Evolutionary conservation across 2,888 invertebrate genomes (phyloP).

Genomic region (Microctonus brassicae): DNA sequence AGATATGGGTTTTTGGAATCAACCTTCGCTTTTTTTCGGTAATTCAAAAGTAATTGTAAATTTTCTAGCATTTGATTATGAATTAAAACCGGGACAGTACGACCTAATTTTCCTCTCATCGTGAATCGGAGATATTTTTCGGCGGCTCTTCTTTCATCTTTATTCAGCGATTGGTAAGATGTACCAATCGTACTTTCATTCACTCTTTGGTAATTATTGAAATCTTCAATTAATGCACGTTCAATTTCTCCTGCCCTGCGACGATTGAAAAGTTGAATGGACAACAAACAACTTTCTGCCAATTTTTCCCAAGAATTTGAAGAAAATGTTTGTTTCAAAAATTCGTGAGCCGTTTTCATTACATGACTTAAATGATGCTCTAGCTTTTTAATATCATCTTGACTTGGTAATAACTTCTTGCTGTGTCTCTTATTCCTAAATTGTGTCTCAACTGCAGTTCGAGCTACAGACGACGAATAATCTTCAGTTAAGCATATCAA

Average conservation of each 20-base stretch:
- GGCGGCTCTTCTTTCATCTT: slow-evolving; percentile 22
- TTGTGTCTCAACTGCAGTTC: too few relatives aligned
- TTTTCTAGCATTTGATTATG: slow-evolving; percentile 24
- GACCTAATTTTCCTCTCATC: slow-evolving; percentile 39
- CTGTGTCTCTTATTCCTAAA: too few relatives aligned
- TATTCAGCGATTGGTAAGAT: slow-evolving; percentile 21
- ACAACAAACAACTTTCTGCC: slow-evolving; percentile 20
- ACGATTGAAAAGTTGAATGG: slow-evolving; percentile 45
- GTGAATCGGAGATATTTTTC: slow-evolving; percentile 27
- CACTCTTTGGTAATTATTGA: slow-evolving; percentile 26
- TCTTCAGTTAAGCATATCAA: too few relatives aligned
- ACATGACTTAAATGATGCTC: slow-evolving; percentile 25
- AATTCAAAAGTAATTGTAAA: slow-evolving; percentile 31
- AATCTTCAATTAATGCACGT: slow-evolving; percentile 37
- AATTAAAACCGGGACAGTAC: slow-evolving; percentile 37
- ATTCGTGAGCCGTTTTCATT: slow-evolving; percentile 9
- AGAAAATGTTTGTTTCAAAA: slow-evolving; percentile 27
- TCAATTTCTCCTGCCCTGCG: slow-evolving; percentile 46
- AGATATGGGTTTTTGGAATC: slow-evolving; percentile 38
- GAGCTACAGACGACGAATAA: too few relatives aligned
- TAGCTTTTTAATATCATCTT: slow-evolving; percentile 34
- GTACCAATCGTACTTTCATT: slow-evolving; percentile 20
- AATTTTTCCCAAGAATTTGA: slow-evolving; percentile 27
- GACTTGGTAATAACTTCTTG: slow-evolving; percentile 29
- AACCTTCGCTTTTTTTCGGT: slow-evolving; percentile 22